Evolutionary conservation across 1,140 invertebrate genomes (phyloP), one percentile per base, ranked within the genome.

Genomic region (Drosophila santomea): DNA sequence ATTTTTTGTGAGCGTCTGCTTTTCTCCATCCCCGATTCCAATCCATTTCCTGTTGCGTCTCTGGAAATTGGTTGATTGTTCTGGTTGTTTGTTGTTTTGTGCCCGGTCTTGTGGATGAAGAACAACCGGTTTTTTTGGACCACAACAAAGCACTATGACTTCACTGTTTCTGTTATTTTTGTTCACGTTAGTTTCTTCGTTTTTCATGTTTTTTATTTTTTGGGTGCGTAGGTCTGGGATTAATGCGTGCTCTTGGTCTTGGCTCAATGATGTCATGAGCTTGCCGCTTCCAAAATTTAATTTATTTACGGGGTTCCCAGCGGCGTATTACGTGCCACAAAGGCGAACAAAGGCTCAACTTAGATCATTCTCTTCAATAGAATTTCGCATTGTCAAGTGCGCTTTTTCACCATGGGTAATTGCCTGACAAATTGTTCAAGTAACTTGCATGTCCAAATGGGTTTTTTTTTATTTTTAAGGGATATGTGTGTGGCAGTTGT

Each of bases 71-170:
- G 20, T 2, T 20, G 20, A 17, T 44, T 67, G n/a, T 32, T 52
- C 6, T 52, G 17, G 32, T 36, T 52, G 32, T 36, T 39, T 39
- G 0, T 14, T 14, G 1, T 28, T 48, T 63, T 32, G 44, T 51
- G 14, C 60, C 44, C 36, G 63, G 43, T 52, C 48, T 69, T 41
- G 51, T 32, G 32, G 32, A 36, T 38, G 44, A 66, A 20, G 36
- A 56, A 23, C 8, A 69, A 71, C 68, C 66, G 68, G 68, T 58
- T 48, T 48, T 48, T 36, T 43, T 1, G 25, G 52, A 71, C 44
- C 68, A 71, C 23, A 71, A 71, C 68, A 71, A 58, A 58, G 23
- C 35, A 51, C 43, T 67, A 71, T 72, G 68, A 72, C 68, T 71
- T 71, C 68, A 71, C 38, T 41, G 52, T 20, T 17, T 67, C n/a